A percentile compares a stretch with the other conserved stretches of the same genome.
Conservation (phyloP, 1,140 invertebrate species). For the Brachionus asplanchnoidis region DNA sequence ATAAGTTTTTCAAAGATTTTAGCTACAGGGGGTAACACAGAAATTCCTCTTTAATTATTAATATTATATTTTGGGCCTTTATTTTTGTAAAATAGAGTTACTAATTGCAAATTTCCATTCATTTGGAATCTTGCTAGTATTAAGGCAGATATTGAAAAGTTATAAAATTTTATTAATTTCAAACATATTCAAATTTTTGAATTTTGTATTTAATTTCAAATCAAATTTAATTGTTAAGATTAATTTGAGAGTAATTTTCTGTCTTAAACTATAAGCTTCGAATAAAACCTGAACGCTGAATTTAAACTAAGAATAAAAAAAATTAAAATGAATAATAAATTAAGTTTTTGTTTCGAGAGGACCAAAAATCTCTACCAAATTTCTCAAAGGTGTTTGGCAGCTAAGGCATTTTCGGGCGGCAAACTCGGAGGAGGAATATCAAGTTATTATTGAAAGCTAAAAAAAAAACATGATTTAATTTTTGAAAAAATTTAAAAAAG, state of each 20-base stretch:
- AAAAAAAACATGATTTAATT: no score
- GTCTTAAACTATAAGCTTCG: neutral
- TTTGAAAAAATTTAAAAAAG: neutral
- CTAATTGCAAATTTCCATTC: no score
- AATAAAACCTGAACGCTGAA: neutral
- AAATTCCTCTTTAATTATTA: no score
- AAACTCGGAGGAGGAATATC: slow-evolving; percentile 36
- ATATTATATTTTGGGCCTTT: no score
- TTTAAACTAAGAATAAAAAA: neutral
- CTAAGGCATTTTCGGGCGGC: neutral
- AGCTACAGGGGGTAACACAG: no score
- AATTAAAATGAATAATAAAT: slow-evolving; percentile 12
- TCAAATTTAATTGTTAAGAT: neutral
- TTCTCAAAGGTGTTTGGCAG: neutral
- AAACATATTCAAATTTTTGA: no score
- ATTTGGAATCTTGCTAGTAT: no score
- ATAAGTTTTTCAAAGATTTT: no score
- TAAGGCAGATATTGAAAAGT: no score
- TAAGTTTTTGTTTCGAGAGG: neutral
- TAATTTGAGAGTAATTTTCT: neutral
- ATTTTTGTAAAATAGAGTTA: no score
- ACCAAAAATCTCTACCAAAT: neutral
- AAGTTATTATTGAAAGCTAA: neutral
- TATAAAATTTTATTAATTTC: no score
- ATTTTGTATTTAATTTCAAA: neutral